Percentiles rank a stretch among this genome's conserved stretches.
Conservation (phyloP, 2,797 vertebrate genomes). For the Chromis chromis region DNA sequence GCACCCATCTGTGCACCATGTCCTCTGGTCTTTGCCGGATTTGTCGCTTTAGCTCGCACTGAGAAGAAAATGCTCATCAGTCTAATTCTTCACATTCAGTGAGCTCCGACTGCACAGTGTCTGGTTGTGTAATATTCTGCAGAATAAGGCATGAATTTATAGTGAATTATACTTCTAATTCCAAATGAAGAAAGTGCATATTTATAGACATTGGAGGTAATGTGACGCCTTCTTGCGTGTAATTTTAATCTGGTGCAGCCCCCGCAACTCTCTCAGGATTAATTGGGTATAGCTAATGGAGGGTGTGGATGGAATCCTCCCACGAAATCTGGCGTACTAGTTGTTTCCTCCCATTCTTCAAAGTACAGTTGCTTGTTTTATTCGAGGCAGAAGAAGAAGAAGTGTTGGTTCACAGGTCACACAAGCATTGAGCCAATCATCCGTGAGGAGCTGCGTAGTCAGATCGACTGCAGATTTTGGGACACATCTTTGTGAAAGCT, state of each 20-base stretch:
- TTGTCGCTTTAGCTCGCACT: background rate
- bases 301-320: too few species aligned
- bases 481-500: background rate
- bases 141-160: too few species aligned
- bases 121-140: background rate
- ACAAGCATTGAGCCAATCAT: background rate
- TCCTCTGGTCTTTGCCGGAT: background rate
- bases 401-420: constrained; percentile 3
- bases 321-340: background rate
- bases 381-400: constrained; percentile 12
- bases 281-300: too few species aligned
- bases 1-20: background rate
- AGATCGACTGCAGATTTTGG: background rate
- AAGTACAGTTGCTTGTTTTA: background rate
- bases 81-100: accelerated
- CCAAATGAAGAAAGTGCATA: background rate
- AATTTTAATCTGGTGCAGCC: too few species aligned
- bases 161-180: too few species aligned
- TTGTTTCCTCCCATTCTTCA: background rate
- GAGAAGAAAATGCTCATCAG: background rate
- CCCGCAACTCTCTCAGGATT: too few species aligned
- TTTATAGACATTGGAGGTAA: background rate
- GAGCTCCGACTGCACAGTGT: background rate
- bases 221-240: background rate
- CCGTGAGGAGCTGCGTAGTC: background rate